Evolutionary conservation across 2,888 invertebrate species (phyloP).

Genomic region (Crocallis elinguaria): DNA sequence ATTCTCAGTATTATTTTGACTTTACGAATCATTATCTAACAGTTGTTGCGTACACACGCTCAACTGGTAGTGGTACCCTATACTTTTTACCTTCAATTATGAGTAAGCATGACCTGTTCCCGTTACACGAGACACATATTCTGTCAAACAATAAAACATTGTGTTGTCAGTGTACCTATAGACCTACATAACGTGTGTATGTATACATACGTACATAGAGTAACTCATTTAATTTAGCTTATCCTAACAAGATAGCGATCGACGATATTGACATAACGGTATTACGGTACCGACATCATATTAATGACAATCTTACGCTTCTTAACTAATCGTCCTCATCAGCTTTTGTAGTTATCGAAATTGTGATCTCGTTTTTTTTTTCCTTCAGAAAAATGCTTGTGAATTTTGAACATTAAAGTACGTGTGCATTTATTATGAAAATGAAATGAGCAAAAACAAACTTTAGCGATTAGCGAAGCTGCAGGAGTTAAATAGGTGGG

Average conservation of each 20-base stretch:
- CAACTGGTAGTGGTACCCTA: not conserved
- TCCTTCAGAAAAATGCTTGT: too few relatives aligned
- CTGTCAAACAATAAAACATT: conserved; percentile 26
- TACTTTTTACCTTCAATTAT: conserved; percentile 3
- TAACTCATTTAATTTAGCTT: conserved; percentile 38
- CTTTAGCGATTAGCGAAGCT: too few relatives aligned
- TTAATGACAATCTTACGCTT: conserved; percentile 58
- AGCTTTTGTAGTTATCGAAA: conserved; percentile 44
- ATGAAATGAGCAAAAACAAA: too few relatives aligned
- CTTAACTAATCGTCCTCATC: conserved; percentile 48
- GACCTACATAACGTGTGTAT: conserved; percentile 15
- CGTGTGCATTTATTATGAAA: too few relatives aligned
- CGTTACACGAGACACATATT: conserved; percentile 21
- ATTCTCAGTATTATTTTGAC: too few relatives aligned
- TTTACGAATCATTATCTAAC: too few relatives aligned
- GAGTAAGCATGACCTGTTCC: conserved; percentile 15
- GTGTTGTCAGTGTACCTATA: conserved; percentile 17
- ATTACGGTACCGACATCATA: conserved; percentile 49
- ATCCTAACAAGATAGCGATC: conserved; percentile 45
- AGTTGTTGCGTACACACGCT: not conserved
- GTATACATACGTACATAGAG: not conserved
- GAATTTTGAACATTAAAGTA: too few relatives aligned
- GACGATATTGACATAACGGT: conserved; percentile 63
- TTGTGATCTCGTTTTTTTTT: conserved; percentile 52
- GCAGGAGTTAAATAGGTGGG: too few relatives aligned